Conservation (phyloP, 2,113 vertebrate genomes). For the Ictalurus punctatus region DNA sequence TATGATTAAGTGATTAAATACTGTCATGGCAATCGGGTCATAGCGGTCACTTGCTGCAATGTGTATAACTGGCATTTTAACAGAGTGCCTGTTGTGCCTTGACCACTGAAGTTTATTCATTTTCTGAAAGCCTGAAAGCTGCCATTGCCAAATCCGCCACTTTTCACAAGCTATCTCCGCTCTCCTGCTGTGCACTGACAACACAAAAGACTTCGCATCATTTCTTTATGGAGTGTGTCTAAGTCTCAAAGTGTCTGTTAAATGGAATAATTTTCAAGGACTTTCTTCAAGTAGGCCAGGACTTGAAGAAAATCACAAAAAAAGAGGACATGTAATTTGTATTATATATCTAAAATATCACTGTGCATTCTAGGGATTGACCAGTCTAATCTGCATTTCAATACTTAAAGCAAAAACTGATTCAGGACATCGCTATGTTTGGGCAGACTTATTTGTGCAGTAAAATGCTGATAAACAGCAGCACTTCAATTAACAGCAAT, state of each 20-base stretch:
- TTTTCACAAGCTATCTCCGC: neutral
- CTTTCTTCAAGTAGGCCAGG: neutral
- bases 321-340: neutral
- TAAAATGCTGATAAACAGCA: neutral
- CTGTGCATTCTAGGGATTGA: neutral
- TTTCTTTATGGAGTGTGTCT: conserved; percentile 13
- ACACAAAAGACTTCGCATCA: conserved; percentile 26
- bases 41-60: neutral
- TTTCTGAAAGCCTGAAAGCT: neutral
- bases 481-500: neutral
- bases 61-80: conserved; percentile 27
- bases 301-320: neutral
- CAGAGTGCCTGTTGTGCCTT: neutral
- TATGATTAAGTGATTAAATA: neutral
- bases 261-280: conserved; percentile 8
- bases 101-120: conserved; percentile 23
- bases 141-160: conserved; percentile 10
- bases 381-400: neutral
- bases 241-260: conserved; percentile 22
- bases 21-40: neutral
- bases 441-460: neutral
- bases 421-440: neutral
- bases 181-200: conserved; percentile 22
- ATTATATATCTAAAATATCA: neutral
- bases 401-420: neutral